Evolutionary conservation across 2,113 vertebrate genomes (phyloP).

Genomic region (Chaenocephalus aceratus): DNA sequence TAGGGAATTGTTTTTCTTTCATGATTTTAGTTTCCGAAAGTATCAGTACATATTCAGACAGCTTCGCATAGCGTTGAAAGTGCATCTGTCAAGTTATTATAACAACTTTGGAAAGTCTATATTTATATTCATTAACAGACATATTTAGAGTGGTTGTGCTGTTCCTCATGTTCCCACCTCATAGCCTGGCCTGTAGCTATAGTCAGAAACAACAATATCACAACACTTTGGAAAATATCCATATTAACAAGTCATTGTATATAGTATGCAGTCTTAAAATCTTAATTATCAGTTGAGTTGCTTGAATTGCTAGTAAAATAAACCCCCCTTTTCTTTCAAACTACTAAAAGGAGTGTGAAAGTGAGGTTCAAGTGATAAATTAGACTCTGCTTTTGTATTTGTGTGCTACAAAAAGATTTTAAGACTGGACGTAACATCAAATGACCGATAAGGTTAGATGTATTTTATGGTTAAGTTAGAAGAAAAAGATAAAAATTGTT

Average conservation of each 20-base stretch:
- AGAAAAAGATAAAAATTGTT: conserved; percentile 32
- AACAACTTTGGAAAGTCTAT: not conserved
- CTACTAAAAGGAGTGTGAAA: not conserved
- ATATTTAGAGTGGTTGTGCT: conserved; percentile 8
- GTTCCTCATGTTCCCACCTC: conserved; percentile 43
- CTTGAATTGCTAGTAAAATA: not conserved
- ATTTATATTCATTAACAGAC: not conserved
- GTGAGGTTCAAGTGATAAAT: not conserved
- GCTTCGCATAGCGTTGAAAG: not conserved
- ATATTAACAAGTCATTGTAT: conserved; percentile 22
- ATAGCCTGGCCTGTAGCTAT: conserved; percentile 46
- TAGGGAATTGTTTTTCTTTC: not conserved
- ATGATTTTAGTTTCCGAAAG: not conserved
- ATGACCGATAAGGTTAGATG: conserved; percentile 32
- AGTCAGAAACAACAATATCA: conserved; percentile 53
- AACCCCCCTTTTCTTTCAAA: not conserved
- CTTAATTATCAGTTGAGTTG: conserved; percentile 19
- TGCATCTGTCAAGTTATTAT: not conserved
- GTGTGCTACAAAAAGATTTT: conserved; percentile 56
- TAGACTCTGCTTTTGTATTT: not conserved
- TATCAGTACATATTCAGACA: not conserved
- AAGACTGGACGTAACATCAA: conserved; percentile 60
- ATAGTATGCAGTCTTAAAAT: conserved; percentile 69
- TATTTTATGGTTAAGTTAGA: conserved; percentile 24
- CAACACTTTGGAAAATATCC: conserved; percentile 49